Conservation (phyloP, 2,888 invertebrate species). For the Agonopterix subpropinquella region DNA sequence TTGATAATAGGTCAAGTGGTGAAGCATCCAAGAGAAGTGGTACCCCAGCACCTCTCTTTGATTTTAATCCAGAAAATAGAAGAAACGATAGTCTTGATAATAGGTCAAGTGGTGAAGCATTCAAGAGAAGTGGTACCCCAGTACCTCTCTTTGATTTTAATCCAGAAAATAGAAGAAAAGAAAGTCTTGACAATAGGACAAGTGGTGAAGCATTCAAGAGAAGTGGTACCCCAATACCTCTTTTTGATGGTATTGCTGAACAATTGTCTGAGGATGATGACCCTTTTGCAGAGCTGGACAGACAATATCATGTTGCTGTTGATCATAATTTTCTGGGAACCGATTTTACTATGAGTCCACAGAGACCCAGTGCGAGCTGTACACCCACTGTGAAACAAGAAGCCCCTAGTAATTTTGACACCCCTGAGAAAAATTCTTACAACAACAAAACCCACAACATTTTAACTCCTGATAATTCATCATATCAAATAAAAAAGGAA, state of each 20-base stretch:
- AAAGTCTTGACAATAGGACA: conserved; percentile 12
- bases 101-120: conserved; percentile 2
- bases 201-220: conserved; percentile 10
- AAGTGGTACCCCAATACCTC: conserved; percentile 25
- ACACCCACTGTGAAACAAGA: neutral
- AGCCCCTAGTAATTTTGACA: conserved; percentile 7
- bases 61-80: conserved; percentile 28
- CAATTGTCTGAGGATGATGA: conserved; percentile 57
- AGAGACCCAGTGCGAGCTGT: conserved; percentile 5
- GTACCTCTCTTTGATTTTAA: conserved; percentile 46
- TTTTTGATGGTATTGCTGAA: conserved; percentile 45
- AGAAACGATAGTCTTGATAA: conserved; percentile 14
- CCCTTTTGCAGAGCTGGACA: conserved; percentile 63
- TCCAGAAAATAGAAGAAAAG: conserved; percentile 18
- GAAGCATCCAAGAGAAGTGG: conserved; percentile 16
- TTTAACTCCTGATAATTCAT: neutral
- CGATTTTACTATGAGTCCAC: conserved; percentile 31
- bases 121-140: conserved; percentile 19
- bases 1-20: conserved; percentile 6
- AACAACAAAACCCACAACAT: conserved; percentile 2
- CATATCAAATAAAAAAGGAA: conserved; percentile 17
- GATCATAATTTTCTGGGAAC: conserved; percentile 56
- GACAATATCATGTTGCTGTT: conserved; percentile 67
- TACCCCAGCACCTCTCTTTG: conserved; percentile 40
- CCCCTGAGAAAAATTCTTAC: conserved; percentile 15